phyloP scores from a whole-genome alignment of 2,888 invertebrate genomes.

The Acronicta psi region DNA sequence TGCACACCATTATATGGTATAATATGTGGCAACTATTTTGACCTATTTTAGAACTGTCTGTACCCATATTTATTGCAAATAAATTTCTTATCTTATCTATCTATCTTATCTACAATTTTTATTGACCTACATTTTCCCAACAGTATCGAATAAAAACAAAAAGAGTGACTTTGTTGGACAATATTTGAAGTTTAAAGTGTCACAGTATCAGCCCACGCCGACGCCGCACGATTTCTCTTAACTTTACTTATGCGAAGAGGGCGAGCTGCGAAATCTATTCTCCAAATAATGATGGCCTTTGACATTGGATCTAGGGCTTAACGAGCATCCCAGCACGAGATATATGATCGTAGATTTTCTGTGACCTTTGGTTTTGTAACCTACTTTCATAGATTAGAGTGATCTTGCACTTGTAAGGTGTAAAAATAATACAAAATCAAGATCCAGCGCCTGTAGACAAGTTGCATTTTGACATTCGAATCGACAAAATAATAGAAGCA shows the following conservation, averaged over 20 bases:
- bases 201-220: slow-evolving; percentile 7
- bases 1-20: too few species aligned
- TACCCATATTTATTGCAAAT: too few species aligned
- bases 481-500: too few species aligned
- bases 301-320: slow-evolving; percentile 36
- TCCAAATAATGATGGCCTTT: slow-evolving; percentile 41
- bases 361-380: neutral
- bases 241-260: slow-evolving; percentile 17
- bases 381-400: too few species aligned
- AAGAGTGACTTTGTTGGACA: neutral
- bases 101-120: too few species aligned
- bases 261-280: slow-evolving; percentile 21
- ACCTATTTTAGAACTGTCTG: too few species aligned
- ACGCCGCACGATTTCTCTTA: slow-evolving; percentile 6
- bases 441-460: too few species aligned
- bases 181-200: slow-evolving; percentile 11
- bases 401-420: too few species aligned
- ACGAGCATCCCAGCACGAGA: slow-evolving; percentile 21
- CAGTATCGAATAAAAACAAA: slow-evolving; percentile 25
- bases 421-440: too few species aligned
- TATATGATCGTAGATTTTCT: slow-evolving; percentile 4
- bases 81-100: too few species aligned
- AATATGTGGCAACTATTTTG: too few species aligned
- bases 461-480: too few species aligned
- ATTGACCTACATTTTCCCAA: slow-evolving; percentile 27